phyloP scores from a whole-genome alignment of 2,113 vertebrate species.

The Elachura formosa region DNA sequence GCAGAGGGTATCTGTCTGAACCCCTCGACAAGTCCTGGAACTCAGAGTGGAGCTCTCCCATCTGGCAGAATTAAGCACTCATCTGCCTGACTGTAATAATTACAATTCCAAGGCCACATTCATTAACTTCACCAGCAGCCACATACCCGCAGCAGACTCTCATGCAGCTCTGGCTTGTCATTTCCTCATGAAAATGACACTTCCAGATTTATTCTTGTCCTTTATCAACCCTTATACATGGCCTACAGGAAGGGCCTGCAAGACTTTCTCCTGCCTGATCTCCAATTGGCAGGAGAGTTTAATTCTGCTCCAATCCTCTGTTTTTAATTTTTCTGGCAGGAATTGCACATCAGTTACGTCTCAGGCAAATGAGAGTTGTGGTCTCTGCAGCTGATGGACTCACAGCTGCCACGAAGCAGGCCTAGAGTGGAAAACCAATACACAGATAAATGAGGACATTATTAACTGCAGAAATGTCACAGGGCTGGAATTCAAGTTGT shows the following conservation, averaged over 20 bases:
- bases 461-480: neutral
- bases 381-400: neutral
- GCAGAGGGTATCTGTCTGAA: neutral
- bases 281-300: neutral
- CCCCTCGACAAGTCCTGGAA: neutral
- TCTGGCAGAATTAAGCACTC: conserved; percentile 2
- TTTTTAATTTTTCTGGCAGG: neutral
- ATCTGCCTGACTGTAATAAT: neutral
- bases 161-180: neutral
- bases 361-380: neutral
- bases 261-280: neutral
- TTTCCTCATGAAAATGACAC: neutral
- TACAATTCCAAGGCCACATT: neutral
- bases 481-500: neutral
- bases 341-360: neutral
- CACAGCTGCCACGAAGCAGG: neutral
- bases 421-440: neutral
- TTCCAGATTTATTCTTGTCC: neutral
- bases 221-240: neutral
- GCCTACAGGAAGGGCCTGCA: neutral
- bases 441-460: neutral
- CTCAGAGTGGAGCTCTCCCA: neutral
- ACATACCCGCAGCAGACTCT: neutral
- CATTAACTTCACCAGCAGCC: neutral
- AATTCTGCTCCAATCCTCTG: neutral